Conservation (phyloP, 1,140 invertebrate species). For the Magallana ariakensis region DNA sequence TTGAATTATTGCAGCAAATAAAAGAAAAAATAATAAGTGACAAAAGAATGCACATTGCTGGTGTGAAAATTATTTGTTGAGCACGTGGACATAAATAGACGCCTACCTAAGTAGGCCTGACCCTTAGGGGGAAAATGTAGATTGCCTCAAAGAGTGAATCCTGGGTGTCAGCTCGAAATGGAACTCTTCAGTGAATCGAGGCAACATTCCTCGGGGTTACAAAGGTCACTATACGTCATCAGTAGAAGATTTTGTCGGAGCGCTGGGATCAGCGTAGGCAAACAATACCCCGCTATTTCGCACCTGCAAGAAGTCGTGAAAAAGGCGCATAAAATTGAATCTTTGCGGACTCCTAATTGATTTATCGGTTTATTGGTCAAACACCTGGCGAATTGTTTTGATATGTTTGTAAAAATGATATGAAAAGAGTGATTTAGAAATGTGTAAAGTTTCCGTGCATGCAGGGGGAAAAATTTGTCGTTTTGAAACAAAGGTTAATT, state of each 20-base stretch:
- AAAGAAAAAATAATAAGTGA: background rate
- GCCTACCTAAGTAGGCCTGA: background rate
- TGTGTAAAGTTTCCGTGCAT: background rate
- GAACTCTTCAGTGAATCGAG: conserved; percentile 33
- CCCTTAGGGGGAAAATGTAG: conserved; percentile 1
- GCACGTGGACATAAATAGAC: background rate
- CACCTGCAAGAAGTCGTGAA: conserved; percentile 35
- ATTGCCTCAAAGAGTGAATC: conserved; percentile 2
- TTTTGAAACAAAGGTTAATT: background rate
- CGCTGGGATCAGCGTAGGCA: background rate
- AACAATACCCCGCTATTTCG: conserved; percentile 33
- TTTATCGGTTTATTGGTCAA: conserved; percentile 28
- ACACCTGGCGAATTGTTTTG: conserved; percentile 37
- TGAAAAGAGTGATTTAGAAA: conserved; percentile 35
- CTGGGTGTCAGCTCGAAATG: background rate
- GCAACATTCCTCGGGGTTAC: conserved; percentile 17
- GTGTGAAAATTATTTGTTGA: background rate
- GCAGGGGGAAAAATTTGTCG: background rate
- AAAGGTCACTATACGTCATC: conserved; percentile 19
- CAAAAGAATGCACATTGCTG: conserved; percentile 1
- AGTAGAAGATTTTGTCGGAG: conserved; percentile 22
- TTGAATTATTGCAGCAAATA: too few species aligned
- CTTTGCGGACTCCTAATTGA: conserved; percentile 19
- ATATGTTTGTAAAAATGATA: conserved; percentile 37
- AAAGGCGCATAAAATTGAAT: conserved; percentile 34